A percentile compares a stretch with the other conserved stretches of the same genome.
These are phyloP conservation scores for Zapus hudsonius DNA, from an alignment of 2,113 vertebrate species.

Conservation along the genomic window DNA sequence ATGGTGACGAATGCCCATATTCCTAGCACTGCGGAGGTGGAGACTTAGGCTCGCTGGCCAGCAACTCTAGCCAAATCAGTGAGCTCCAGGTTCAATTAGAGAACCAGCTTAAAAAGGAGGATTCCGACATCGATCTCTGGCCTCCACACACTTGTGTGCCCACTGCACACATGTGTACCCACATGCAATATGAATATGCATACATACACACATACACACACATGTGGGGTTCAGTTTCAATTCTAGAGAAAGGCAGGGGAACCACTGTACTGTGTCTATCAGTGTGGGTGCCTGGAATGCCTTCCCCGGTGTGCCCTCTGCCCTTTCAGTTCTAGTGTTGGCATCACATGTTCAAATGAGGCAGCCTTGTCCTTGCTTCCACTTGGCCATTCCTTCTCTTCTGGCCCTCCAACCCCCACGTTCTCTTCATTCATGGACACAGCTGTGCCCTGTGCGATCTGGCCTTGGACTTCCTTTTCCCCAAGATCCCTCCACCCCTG, in stretches of 20 bases:
- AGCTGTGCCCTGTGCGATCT: background rate
- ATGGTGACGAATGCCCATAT: too few species aligned
- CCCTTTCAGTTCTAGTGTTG: accelerated
- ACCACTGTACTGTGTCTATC: background rate
- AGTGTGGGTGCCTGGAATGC: background rate
- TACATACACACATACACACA: too few species aligned
- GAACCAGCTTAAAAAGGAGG: too few species aligned
- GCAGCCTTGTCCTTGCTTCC: background rate
- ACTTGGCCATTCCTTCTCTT: accelerated
- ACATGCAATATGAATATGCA: too few species aligned
- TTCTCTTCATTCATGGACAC: background rate
- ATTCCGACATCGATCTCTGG: too few species aligned
- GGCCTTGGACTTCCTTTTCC: background rate
- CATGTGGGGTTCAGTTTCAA: background rate
- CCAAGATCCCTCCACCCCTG: accelerated
- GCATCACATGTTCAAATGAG: accelerated
- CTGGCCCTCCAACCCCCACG: background rate
- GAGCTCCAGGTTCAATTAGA: too few species aligned
- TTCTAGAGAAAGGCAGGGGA: background rate
- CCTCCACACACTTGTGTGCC: too few species aligned
- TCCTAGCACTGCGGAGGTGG: too few species aligned
- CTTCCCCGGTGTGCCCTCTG: accelerated
- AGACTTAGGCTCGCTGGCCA: too few species aligned
- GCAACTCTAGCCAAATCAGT: too few species aligned
- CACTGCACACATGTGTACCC: too few species aligned